A percentile compares a stretch with the other conserved stretches of the same genome.
Evolutionary conservation across 2,113 vertebrate species (phyloP).

Genomic region (Spermophilus dauricus): DNA sequence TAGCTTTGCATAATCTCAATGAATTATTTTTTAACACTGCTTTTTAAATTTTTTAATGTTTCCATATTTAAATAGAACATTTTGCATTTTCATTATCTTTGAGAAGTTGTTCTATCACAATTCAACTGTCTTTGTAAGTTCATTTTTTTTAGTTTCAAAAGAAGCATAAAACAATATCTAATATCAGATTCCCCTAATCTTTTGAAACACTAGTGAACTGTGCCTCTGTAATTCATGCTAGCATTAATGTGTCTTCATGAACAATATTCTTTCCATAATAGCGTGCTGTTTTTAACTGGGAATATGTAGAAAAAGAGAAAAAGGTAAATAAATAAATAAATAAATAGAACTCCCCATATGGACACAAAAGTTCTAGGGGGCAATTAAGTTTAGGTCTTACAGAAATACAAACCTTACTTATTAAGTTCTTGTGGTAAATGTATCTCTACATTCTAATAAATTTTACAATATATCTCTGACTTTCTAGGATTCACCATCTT

Average conservation of each 20-base stretch:
- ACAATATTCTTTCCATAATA: neutral
- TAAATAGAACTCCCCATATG: accelerated
- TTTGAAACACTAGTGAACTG: neutral
- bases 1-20: neutral
- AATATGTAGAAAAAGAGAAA: neutral
- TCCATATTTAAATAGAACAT: neutral
- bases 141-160: neutral
- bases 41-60: neutral
- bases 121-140: neutral
- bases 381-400: neutral
- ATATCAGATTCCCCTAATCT: neutral
- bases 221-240: neutral
- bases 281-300: neutral
- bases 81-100: neutral
- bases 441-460: neutral
- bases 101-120: neutral
- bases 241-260: neutral
- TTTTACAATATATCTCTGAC: neutral
- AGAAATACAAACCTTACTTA: neutral
- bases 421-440: neutral
- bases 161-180: neutral
- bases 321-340: neutral
- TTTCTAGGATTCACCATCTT: neutral
- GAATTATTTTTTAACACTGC: neutral
- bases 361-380: neutral